Conservation (phyloP, 2,888 invertebrate genomes). For the Pogonocherus hispidulus region DNA sequence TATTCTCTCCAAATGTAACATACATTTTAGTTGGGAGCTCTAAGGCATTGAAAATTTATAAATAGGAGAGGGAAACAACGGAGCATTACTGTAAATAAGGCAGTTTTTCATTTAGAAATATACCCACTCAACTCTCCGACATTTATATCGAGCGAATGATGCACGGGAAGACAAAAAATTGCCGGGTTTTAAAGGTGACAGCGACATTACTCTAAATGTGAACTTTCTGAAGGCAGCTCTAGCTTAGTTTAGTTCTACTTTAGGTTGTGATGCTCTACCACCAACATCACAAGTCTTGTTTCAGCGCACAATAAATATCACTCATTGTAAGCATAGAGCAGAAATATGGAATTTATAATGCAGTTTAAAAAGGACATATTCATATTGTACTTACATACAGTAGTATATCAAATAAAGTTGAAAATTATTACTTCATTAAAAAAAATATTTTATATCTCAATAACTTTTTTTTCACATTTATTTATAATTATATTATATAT, state of each 20-base stretch:
- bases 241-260: slow-evolving; percentile 10
- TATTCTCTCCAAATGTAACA: slow-evolving; percentile 20
- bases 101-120: slow-evolving; percentile 51
- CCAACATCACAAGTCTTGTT: not conserved
- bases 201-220: slow-evolving; percentile 50
- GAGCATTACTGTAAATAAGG: slow-evolving; percentile 44
- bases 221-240: slow-evolving; percentile 31
- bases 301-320: not conserved
- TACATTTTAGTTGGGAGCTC: slow-evolving; percentile 21
- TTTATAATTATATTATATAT: too few species aligned
- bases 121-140: slow-evolving; percentile 40
- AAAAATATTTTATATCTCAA: too few species aligned
- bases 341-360: too few species aligned
- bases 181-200: slow-evolving; percentile 55
- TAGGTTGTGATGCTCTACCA: not conserved
- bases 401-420: too few species aligned
- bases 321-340: not conserved
- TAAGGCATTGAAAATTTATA: slow-evolving; percentile 39
- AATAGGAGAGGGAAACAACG: slow-evolving; percentile 41
- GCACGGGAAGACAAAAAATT: slow-evolving; percentile 52
- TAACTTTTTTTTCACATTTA: too few species aligned
- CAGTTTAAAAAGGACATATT: too few species aligned
- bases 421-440: too few species aligned
- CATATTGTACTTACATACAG: too few species aligned
- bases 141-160: slow-evolving; percentile 51